Conservation (phyloP, 2,888 invertebrate genomes). For the Noctua fimbriata region DNA sequence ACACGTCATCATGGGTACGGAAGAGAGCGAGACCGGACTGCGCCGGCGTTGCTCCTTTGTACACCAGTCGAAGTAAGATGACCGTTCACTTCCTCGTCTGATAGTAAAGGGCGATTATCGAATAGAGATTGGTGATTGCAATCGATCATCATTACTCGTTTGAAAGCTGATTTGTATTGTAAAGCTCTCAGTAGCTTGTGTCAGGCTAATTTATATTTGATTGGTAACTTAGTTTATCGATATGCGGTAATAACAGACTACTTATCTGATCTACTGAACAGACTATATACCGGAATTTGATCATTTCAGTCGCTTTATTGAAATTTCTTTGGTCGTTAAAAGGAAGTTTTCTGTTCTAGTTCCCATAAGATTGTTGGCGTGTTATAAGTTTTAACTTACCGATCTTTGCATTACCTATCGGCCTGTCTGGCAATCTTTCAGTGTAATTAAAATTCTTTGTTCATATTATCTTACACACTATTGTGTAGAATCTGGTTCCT, state of each 20-base stretch:
- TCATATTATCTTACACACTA: too few relatives aligned
- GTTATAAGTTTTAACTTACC: not conserved
- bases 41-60: constrained; percentile 41
- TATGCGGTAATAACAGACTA: constrained; percentile 1
- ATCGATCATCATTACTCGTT: constrained; percentile 38
- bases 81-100: constrained; percentile 61
- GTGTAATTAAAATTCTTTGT: not conserved
- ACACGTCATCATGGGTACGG: constrained; percentile 41
- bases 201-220: constrained; percentile 14
- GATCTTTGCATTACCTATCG: constrained; percentile 1
- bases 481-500: too few relatives aligned
- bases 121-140: constrained; percentile 38
- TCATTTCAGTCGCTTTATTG: not conserved
- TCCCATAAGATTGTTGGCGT: not conserved
- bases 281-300: not conserved
- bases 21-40: constrained; percentile 39
- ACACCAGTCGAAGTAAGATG: constrained; percentile 17
- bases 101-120: constrained; percentile 52
- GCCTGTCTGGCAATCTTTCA: not conserved
- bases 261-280: not conserved
- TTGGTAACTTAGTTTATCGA: constrained; percentile 12
- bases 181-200: constrained; percentile 3
- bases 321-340: not conserved
- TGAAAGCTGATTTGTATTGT: constrained; percentile 42
- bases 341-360: not conserved